phyloP scores from a whole-genome alignment of 2,888 invertebrate genomes.

The Synanthedon formicaeformis region DNA sequence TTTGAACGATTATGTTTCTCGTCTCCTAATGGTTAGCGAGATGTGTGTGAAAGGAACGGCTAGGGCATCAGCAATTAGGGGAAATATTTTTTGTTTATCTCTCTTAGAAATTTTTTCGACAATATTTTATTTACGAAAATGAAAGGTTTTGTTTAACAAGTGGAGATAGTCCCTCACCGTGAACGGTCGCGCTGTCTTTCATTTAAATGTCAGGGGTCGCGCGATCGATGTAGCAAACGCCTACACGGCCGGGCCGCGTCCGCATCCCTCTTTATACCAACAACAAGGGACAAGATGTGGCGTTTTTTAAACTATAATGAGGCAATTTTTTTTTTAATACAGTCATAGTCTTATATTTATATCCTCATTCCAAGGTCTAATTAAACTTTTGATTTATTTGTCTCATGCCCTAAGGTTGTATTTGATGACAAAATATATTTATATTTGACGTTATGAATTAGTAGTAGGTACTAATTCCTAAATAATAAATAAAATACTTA shows the following conservation, averaged over 20 bases:
- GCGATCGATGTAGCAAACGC: slow-evolving; percentile 58
- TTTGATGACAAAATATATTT: no score
- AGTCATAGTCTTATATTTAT: no score
- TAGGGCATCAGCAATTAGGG: no score
- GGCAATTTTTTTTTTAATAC: not conserved
- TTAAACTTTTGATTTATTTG: not conserved
- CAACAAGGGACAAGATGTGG: slow-evolving; percentile 4
- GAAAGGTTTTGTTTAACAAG: no score
- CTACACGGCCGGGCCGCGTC: slow-evolving; percentile 30
- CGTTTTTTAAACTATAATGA: not conserved
- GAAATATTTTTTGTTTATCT: no score
- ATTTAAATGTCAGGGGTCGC: slow-evolving; percentile 59
- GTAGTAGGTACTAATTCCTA: no score
- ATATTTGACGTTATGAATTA: no score
- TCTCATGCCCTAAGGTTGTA: not conserved
- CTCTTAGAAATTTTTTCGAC: no score
- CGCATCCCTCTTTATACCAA: slow-evolving; percentile 13
- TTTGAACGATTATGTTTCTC: not conserved
- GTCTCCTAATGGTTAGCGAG: not conserved
- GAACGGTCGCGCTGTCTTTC: slow-evolving; percentile 34
- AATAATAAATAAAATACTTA: no score
- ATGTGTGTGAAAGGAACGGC: no score
- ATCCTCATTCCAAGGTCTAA: not conserved
- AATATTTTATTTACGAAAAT: no score
- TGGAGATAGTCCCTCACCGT: slow-evolving; percentile 26